Evolutionary conservation across 2,113 vertebrate species (phyloP), one percentile per base, ranked within the genome.

Genomic region (Urocitellus parryii): DNA sequence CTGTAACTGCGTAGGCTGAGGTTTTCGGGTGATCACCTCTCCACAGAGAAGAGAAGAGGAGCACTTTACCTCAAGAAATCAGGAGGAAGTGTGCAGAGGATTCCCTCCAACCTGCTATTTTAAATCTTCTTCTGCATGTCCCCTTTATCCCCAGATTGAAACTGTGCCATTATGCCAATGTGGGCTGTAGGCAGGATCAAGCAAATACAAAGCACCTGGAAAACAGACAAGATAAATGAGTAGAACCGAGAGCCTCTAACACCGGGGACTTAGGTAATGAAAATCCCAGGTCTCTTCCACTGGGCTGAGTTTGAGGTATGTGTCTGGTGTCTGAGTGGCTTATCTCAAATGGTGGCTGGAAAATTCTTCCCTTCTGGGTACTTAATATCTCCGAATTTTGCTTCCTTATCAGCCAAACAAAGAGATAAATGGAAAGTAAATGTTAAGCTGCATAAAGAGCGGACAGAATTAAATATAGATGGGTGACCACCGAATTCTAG

Each of bases 341-440:
- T 70, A 88, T 79, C 34, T 63, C 34, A 79, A 79, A 73, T 58
- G 45, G n/a, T 74, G 24, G 10, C n/a, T 81, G 39, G 27, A 92
- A 45, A 42, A 76, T 42, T 7, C 53, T 87, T 68, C 42, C 34
- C 63, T 80, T 87, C 42, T 18, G 72, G 70, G 20, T 13, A 76
- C n/a, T 92, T 76, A 73, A 87, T 27, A 83, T n/a, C 17, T 51
- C 88, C 85, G 56, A 81, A 53, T 95, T 94, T 91, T 94, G 65
- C 42, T 94, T 93, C 63, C 39, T 65, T 94, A 65, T 92, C 88
- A 88, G 14, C 61, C 67, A 95, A 90, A 90, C 25, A 89, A 97
- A 91, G 25, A 88, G n/a, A 72, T 94, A 93, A 96, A 48, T 88
- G 88, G 56, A 91, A 98, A 92, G 48, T 94, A 94, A 95, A 85